A percentile compares a stretch with the other conserved stretches of the same genome.
Evolutionary conservation across 2,888 invertebrate genomes (phyloP).

Genomic region (Boloria euphrosyne): DNA sequence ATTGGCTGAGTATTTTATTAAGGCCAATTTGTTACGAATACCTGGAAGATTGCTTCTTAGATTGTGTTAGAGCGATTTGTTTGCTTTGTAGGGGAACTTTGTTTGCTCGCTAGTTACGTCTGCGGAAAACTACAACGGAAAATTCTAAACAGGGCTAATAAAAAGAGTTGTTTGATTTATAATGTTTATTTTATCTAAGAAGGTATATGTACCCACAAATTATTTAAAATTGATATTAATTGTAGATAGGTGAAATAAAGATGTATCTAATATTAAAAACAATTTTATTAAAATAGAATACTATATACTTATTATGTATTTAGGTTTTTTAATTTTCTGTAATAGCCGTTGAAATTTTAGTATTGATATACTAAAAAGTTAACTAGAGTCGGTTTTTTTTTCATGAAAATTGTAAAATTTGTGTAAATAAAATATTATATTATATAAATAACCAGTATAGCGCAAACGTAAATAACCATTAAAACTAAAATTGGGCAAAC

Average conservation of each 20-base stretch:
- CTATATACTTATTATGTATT: too few species aligned
- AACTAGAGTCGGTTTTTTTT: background rate
- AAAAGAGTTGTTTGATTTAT: background rate
- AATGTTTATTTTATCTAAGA: too few species aligned
- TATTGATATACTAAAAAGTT: background rate
- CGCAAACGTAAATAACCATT: constrained; percentile 15
- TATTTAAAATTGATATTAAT: too few species aligned
- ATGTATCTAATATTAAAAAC: too few species aligned
- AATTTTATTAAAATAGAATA: too few species aligned
- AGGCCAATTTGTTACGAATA: constrained; percentile 76
- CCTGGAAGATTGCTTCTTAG: constrained; percentile 65
- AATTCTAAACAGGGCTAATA: background rate
- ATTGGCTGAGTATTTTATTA: constrained; percentile 78
- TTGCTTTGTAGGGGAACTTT: constrained; percentile 39
- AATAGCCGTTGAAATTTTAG: too few species aligned
- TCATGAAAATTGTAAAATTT: background rate
- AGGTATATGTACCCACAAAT: background rate
- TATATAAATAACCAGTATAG: background rate
- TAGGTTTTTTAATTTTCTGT: too few species aligned
- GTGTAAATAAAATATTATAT: constrained; percentile 6
- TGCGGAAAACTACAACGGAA: background rate
- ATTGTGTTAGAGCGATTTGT: constrained; percentile 56
- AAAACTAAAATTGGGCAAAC: constrained; percentile 15
- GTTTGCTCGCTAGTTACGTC: constrained; percentile 3
- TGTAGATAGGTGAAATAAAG: too few species aligned